Evolutionary conservation across 2,797 vertebrate genomes (phyloP).

Genomic region (Scyliorhinus canicula): DNA sequence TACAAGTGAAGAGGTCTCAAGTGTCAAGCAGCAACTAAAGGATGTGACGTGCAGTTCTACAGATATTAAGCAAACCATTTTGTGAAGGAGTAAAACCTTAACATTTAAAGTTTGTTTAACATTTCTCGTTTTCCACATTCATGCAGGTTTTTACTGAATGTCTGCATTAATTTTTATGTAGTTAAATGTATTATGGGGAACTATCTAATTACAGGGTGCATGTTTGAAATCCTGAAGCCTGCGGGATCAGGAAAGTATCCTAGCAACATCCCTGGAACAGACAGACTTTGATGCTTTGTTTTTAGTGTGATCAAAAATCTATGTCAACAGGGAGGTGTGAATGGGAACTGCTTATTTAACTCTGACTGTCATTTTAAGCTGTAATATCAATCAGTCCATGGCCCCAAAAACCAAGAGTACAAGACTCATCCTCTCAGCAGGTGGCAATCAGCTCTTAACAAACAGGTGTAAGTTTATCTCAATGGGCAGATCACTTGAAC

Average conservation of each 20-base stretch:
- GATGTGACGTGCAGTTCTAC: not conserved
- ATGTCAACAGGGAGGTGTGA: not conserved
- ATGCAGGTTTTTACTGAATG: not conserved
- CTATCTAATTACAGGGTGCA: not conserved
- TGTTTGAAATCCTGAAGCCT: not conserved
- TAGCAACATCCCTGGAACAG: not conserved
- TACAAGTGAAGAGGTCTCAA: not conserved
- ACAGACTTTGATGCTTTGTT: not conserved
- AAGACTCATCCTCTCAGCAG: not conserved
- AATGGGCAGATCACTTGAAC: not conserved
- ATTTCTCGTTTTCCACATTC: not conserved
- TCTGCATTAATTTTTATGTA: not conserved
- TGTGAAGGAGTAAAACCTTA: not conserved
- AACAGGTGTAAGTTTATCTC: not conserved
- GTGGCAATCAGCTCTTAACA: not conserved
- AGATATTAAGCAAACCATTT: conserved; percentile 3
- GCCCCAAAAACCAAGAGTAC: not conserved
- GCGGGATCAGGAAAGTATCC: not conserved
- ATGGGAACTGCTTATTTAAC: not conserved
- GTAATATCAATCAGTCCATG: not conserved
- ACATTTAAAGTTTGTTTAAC: not conserved
- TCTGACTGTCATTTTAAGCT: no score
- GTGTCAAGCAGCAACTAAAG: not conserved
- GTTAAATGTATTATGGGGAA: not conserved
- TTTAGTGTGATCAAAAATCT: not conserved